phyloP scores from a whole-genome alignment of 2,113 vertebrate species.

The Oncorhynchus tshawytscha region DNA sequence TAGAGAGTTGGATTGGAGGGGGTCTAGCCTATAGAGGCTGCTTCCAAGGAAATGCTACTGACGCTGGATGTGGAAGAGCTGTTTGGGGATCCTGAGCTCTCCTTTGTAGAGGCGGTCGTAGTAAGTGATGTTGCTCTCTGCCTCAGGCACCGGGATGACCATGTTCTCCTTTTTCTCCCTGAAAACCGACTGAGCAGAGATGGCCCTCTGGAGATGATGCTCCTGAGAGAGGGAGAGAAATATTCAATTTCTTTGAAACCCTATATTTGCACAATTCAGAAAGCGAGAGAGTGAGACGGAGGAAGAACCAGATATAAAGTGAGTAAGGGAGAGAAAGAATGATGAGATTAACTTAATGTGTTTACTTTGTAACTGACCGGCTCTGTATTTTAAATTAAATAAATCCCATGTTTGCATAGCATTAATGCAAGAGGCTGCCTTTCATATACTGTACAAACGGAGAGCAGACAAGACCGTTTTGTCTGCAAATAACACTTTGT shows the following conservation, averaged over 20 bases:
- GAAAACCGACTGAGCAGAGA: slow-evolving; percentile 92
- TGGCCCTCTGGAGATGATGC: slow-evolving; percentile 93
- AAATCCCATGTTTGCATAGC: too few species aligned
- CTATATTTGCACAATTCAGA: too few species aligned
- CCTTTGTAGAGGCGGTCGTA: slow-evolving; percentile 91
- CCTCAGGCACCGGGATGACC: slow-evolving; percentile 93
- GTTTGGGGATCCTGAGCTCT: slow-evolving; percentile 89
- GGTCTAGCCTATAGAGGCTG: too few species aligned
- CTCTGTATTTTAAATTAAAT: too few species aligned
- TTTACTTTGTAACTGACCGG: too few species aligned
- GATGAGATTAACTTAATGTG: too few species aligned
- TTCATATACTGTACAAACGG: background rate
- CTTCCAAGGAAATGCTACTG: slow-evolving; percentile 58
- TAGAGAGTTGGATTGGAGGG: background rate
- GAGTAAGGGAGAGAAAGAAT: background rate
- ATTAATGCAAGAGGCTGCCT: background rate
- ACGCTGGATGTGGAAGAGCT: slow-evolving; percentile 95
- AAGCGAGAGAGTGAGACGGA: background rate
- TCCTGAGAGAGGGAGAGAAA: slow-evolving; percentile 72
- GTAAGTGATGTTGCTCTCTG: slow-evolving; percentile 90
- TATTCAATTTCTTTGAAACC: too few species aligned
- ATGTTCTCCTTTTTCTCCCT: slow-evolving; percentile 94
- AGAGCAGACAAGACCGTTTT: background rate
- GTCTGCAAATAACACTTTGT: background rate
- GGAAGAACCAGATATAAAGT: background rate